A percentile compares a stretch with the other conserved stretches of the same genome.
Conservation (phyloP, 2,797 vertebrate genomes). For the Myiothlypis chrysogaster region DNA sequence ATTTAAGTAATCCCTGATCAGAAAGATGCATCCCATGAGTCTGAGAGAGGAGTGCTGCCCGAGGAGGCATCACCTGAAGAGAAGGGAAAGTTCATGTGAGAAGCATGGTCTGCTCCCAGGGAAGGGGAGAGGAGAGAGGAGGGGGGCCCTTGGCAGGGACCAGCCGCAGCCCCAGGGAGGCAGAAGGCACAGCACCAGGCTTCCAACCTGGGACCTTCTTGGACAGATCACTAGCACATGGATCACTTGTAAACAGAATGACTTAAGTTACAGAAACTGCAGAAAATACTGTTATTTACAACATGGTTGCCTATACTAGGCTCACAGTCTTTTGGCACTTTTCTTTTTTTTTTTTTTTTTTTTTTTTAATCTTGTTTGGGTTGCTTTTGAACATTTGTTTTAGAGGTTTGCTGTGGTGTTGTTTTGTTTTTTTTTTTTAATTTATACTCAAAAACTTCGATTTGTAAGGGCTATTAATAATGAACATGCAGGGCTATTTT, state of each 20-base stretch:
- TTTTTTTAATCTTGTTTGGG: background rate
- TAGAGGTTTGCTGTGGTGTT: background rate
- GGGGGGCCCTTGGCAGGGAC: rapidly evolving
- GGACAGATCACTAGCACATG: background rate
- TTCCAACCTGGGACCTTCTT: background rate
- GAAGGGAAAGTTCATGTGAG: rapidly evolving
- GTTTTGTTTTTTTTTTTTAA: background rate
- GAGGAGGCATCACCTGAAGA: background rate
- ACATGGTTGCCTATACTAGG: background rate
- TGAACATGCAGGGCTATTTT: background rate
- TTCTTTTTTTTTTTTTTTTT: background rate
- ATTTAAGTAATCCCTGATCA: background rate
- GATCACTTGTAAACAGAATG: background rate
- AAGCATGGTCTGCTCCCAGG: background rate
- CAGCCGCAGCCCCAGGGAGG: rapidly evolving
- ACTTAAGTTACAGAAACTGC: background rate
- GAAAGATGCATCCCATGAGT: background rate
- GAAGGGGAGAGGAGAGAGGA: background rate
- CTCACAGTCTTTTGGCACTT: background rate
- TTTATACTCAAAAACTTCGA: background rate
- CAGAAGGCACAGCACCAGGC: rapidly evolving
- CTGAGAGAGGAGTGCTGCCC: background rate
- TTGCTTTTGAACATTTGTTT: background rate
- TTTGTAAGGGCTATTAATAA: background rate
- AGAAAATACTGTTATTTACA: background rate